Evolutionary conservation across 37 sponge, comb jelly and placozoan species (phyloP).

Genomic region (Chondrilla cf. caribensis): DNA sequence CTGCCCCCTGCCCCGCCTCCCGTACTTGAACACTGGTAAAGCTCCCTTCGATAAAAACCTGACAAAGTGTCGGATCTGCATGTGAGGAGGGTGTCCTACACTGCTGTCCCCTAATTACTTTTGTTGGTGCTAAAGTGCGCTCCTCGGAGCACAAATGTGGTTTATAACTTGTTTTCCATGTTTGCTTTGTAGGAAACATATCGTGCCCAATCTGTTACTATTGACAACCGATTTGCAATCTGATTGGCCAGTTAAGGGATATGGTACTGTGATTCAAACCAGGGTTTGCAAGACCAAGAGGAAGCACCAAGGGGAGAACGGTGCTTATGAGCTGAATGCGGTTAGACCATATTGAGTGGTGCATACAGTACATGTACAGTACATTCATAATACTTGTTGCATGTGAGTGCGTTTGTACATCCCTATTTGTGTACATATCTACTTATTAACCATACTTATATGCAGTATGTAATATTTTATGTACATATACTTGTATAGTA

Average conservation of each 20-base stretch:
- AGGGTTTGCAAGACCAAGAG: slow-evolving; percentile 54
- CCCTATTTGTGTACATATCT: too few species aligned
- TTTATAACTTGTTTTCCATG: too few species aligned
- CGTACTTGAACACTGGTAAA: neutral
- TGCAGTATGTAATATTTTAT: too few species aligned
- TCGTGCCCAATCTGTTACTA: slow-evolving; percentile 63
- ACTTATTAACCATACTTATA: too few species aligned
- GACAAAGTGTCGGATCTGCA: neutral
- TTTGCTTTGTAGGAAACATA: slow-evolving; percentile 17
- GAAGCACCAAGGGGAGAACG: slow-evolving; percentile 61
- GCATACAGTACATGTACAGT: too few species aligned
- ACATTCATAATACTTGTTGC: too few species aligned
- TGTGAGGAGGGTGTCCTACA: neutral
- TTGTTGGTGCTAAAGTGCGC: too few species aligned
- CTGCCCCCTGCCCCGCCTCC: slow-evolving; percentile 9
- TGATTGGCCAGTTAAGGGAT: slow-evolving; percentile 39
- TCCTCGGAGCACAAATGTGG: too few species aligned
- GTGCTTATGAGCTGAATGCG: slow-evolving; percentile 60
- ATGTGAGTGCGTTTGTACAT: too few species aligned
- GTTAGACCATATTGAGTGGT: slow-evolving; percentile 17
- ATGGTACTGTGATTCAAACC: slow-evolving; percentile 61
- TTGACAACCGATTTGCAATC: slow-evolving; percentile 63
- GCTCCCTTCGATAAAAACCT: neutral
- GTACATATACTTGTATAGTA: too few species aligned
- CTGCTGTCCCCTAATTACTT: too few species aligned